These are phyloP conservation scores for Lycocerus yunnanus DNA, from an alignment of 2,888 invertebrate species.

Conservation along the genomic window DNA sequence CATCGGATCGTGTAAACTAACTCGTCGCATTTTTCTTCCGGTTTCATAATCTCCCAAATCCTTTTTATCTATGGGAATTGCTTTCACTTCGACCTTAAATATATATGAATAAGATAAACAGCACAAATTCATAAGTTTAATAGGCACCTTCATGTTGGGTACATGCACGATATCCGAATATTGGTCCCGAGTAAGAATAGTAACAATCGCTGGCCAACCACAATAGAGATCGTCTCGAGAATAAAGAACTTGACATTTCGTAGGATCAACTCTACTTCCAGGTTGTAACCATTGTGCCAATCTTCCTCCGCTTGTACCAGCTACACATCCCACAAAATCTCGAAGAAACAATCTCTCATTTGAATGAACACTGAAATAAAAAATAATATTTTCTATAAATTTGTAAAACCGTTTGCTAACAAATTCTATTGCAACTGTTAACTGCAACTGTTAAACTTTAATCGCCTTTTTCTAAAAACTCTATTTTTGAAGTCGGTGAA, in stretches of 20 bases:
- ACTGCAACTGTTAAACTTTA: no score
- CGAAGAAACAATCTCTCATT: conserved; percentile 91
- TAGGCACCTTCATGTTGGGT: conserved; percentile 77
- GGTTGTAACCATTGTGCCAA: conserved; percentile 95
- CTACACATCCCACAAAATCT: conserved; percentile 87
- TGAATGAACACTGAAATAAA: conserved; percentile 72
- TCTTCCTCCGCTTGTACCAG: conserved; percentile 84
- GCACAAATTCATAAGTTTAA: neutral
- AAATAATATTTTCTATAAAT: neutral
- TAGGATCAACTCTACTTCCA: conserved; percentile 87
- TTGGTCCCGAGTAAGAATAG: conserved; percentile 85
- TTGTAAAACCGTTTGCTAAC: no score
- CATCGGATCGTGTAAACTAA: conserved; percentile 62
- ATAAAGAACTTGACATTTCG: conserved; percentile 82
- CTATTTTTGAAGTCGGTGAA: no score
- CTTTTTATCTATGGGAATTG: conserved; percentile 71
- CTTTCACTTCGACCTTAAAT: conserved; percentile 70
- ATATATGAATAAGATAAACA: neutral
- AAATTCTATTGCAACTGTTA: no score
- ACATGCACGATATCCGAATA: conserved; percentile 87
- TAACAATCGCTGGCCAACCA: conserved; percentile 83
- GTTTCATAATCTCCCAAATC: conserved; percentile 66
- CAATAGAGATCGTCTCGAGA: conserved; percentile 73
- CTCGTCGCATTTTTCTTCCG: conserved; percentile 61
- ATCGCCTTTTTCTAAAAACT: no score